Conservation (phyloP, 1,140 invertebrate genomes). For the Macrobrachium nipponense region DNA sequence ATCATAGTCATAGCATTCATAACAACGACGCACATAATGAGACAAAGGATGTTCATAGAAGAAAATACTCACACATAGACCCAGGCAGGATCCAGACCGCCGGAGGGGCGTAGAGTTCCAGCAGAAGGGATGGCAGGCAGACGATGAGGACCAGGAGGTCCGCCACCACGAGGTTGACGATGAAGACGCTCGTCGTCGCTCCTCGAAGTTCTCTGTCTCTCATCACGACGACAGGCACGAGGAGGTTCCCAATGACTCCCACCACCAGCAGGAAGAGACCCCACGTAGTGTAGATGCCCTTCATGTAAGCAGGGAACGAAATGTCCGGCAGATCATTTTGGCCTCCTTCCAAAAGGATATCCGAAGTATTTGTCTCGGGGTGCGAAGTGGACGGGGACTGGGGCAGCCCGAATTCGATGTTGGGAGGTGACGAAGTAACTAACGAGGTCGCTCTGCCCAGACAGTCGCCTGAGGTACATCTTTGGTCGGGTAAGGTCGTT, state of each 20-base stretch:
- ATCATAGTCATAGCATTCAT: no score
- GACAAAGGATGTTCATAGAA: no score
- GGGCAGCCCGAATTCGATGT: no score
- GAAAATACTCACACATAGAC: slow-evolving; percentile 54
- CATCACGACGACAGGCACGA: slow-evolving; percentile 57
- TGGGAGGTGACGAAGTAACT: no score
- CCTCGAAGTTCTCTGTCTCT: slow-evolving; percentile 52
- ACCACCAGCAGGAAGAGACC: slow-evolving; percentile 44
- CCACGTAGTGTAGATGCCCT: slow-evolving; percentile 47
- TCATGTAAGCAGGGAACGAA: slow-evolving; percentile 49
- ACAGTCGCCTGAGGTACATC: no score
- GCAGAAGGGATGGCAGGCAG: slow-evolving; percentile 90
- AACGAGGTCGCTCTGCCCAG: no score
- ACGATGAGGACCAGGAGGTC: slow-evolving; percentile 94
- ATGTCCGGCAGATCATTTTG: slow-evolving; percentile 5
- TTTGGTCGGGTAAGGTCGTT: no score
- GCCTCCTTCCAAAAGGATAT: no score
- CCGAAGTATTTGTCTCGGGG: no score
- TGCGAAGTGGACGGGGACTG: no score
- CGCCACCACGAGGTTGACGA: slow-evolving; percentile 94
- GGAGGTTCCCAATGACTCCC: slow-evolving; percentile 46
- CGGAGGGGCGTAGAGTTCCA: slow-evolving; percentile 58
- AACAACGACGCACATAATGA: no score
- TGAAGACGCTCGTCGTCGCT: slow-evolving; percentile 74
- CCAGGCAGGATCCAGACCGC: slow-evolving; percentile 53